phyloP scores from a whole-genome alignment of 1,140 invertebrate species.

The Calephelis virginiensis region DNA sequence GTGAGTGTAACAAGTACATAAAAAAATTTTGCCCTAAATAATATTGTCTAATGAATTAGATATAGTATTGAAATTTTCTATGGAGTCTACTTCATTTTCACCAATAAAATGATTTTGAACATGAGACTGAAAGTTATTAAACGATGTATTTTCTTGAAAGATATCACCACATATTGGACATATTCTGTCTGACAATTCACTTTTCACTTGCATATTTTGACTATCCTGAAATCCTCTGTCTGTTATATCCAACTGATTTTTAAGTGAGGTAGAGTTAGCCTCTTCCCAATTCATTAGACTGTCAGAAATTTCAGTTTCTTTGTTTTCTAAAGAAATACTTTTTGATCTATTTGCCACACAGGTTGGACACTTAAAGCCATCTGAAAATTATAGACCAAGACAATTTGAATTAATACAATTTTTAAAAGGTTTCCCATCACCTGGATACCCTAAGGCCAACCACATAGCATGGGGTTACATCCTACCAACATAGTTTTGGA shows the following conservation, averaged over 20 bases:
- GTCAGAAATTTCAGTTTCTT: conserved; percentile 68
- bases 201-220: conserved; percentile 38
- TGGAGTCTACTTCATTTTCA: conserved; percentile 66
- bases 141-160: conserved; percentile 65
- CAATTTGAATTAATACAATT: too few relatives aligned
- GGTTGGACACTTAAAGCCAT: conserved; percentile 63
- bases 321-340: conserved; percentile 52
- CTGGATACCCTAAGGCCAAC: too few relatives aligned
- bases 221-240: conserved; percentile 31
- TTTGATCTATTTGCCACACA: conserved; percentile 53
- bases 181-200: conserved; percentile 61
- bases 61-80: conserved; percentile 66
- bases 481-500: too few relatives aligned
- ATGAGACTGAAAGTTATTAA: conserved; percentile 76
- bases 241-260: conserved; percentile 12
- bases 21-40: conserved; percentile 26
- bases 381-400: conserved; percentile 39
- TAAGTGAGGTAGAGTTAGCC: neutral
- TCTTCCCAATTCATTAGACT: conserved; percentile 38
- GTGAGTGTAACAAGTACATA: too few relatives aligned
- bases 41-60: conserved; percentile 61
- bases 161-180: conserved; percentile 79
- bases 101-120: conserved; percentile 79
- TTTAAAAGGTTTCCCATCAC: too few relatives aligned
- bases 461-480: too few relatives aligned